phyloP scores from a whole-genome alignment of 2,113 vertebrate species.

The Pluvianellus socialis region DNA sequence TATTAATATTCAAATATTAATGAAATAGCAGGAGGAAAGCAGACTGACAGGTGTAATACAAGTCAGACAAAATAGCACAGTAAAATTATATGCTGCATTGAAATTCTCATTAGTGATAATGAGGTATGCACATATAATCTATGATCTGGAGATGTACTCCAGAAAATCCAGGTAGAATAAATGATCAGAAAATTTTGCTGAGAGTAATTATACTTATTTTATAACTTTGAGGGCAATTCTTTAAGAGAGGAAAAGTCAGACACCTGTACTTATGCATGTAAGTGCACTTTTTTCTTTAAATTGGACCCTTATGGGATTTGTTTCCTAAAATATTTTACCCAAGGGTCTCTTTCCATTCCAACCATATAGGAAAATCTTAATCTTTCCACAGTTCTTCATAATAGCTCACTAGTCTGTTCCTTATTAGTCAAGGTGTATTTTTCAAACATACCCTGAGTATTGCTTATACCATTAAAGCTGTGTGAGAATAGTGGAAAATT shows the following conservation, averaged over 20 bases:
- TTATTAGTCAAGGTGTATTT: background rate
- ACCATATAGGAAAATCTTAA: conserved; percentile 4
- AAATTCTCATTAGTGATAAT: conserved; percentile 77
- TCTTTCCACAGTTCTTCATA: background rate
- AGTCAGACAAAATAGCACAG: conserved; percentile 70
- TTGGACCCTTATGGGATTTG: background rate
- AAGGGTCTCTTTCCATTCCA: conserved; percentile 5
- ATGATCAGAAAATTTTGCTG: conserved; percentile 57
- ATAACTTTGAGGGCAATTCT: background rate
- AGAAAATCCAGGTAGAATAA: conserved; percentile 62
- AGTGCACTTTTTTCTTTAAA: conserved; percentile 15
- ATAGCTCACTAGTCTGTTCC: background rate
- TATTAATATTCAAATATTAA: conserved; percentile 78
- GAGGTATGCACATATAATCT: conserved; percentile 60
- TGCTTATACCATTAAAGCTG: background rate
- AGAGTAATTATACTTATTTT: conserved; percentile 42
- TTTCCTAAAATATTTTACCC: conserved; percentile 45
- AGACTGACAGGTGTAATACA: conserved; percentile 77
- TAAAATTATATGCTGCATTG: conserved; percentile 67
- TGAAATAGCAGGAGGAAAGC: conserved; percentile 63
- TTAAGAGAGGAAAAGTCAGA: background rate
- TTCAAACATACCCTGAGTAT: background rate
- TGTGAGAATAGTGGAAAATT: background rate
- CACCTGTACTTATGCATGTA: background rate
- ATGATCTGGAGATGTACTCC: conserved; percentile 30